Evolutionary conservation across 2,113 vertebrate species (phyloP), one percentile per base, ranked within the genome.

Genomic region (Tinamus guttatus): DNA sequence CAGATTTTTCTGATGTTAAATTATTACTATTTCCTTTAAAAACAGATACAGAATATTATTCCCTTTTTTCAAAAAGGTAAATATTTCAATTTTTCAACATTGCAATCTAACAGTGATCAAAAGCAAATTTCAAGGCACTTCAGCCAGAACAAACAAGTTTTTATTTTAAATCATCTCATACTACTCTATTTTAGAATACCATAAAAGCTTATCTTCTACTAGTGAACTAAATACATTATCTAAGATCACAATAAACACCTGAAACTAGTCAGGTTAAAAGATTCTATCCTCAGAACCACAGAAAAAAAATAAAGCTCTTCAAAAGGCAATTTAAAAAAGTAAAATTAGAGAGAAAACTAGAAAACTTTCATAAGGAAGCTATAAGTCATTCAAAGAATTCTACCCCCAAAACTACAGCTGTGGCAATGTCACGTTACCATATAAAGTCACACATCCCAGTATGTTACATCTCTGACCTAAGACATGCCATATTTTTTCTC

Each of bases 401-500:
- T 56, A 56, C 16, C 7, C 10, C 4, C 3, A 12, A 85, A 47
- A 8, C 0, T 34, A 75, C 45, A 83, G 71, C 38, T 54, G 22
- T 59, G 25, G 36, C 75, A 76, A 75, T 28, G 18, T 32, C 28
- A 38, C 15, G n/a, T 64, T 64, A 68, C 40, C 52, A 28, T 15
- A 47, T 56, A 77, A 40, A 47, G 36, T 75, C 64, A 80, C 22
- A 47, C 27, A 80, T 19, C 69, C 32, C 73, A 84, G 71, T 70
- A 58, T 32, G 69, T 64, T 70, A 6, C 11, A 90, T 22, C 59
- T 94, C 81, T 93, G 70, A 91, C 68, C 77, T 78, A 94, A 88
- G n/a, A 81, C 32, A 22, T n/a, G 36, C 63, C 76, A 38, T 59
- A 75, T 73, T 91, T 92, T 94, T 68, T 28, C 54, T 91, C 71